These are phyloP conservation scores for Bombus haemorrhoidalis DNA, from an alignment of 1,140 invertebrate genomes.

Conservation along the genomic window DNA sequence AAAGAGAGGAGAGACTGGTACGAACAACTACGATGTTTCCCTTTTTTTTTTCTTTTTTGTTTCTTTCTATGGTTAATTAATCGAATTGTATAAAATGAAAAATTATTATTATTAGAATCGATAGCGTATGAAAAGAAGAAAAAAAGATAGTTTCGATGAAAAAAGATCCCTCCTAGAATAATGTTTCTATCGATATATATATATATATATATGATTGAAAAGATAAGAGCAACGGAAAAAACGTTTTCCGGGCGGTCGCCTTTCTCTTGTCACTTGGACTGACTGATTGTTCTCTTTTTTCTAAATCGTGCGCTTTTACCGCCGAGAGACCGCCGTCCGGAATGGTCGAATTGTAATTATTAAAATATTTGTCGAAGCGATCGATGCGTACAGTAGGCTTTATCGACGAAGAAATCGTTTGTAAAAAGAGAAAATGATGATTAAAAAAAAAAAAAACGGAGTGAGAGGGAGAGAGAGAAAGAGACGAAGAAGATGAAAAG, in stretches of 20 bases:
- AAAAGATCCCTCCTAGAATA: conserved; percentile 42
- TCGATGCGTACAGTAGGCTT: conserved; percentile 38
- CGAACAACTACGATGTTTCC: conserved; percentile 33
- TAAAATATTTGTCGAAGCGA: conserved; percentile 42
- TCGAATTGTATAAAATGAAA: conserved; percentile 6
- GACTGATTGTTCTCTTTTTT: conserved; percentile 22
- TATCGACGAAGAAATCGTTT: conserved; percentile 43
- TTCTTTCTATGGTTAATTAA: conserved; percentile 22
- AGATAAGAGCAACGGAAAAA: neutral
- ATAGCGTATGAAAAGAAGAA: neutral
- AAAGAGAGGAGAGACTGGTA: conserved; percentile 61
- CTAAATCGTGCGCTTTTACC: conserved; percentile 40
- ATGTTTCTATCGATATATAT: conserved; percentile 32
- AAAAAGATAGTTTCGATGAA: conserved; percentile 31
- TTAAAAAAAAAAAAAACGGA: neutral
- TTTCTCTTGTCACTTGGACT: conserved; percentile 41
- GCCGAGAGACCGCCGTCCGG: conserved; percentile 16
- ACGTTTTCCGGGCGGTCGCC: conserved; percentile 30
- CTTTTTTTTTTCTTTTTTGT: neutral
- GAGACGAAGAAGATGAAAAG: conserved; percentile 2
- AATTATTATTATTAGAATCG: conserved; percentile 18
- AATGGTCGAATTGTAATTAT: conserved; percentile 25
- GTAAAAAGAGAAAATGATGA: conserved; percentile 21
- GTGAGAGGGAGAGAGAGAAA: neutral
- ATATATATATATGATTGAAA: neutral